Evolutionary conservation across 2,113 vertebrate species (phyloP).

Genomic region (Hyperopisus bebe): DNA sequence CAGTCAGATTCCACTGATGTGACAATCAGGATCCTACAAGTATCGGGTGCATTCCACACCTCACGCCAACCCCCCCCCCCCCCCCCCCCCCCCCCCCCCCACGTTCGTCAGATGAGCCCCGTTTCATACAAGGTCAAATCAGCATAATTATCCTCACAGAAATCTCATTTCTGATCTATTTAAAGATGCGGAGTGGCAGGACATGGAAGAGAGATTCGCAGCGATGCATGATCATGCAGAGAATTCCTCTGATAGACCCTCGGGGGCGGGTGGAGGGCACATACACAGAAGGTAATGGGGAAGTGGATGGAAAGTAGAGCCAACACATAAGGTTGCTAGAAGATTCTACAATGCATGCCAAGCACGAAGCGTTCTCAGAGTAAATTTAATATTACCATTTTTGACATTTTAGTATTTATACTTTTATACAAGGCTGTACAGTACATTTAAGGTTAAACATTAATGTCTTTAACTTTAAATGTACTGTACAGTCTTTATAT

Average conservation of each 20-base stretch:
- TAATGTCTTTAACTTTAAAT: background rate
- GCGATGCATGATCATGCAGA: background rate
- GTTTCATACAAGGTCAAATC: background rate
- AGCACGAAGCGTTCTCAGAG: background rate
- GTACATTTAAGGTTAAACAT: background rate
- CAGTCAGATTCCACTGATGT: background rate
- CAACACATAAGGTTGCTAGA: background rate
- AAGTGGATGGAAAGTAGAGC: background rate
- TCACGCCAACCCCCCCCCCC: too few species aligned
- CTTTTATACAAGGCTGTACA: background rate
- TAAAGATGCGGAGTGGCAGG: background rate
- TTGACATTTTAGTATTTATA: background rate
- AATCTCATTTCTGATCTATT: conserved; percentile 3
- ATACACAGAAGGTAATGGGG: background rate
- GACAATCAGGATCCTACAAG: background rate
- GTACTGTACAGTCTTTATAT: background rate
- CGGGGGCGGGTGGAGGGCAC: background rate
- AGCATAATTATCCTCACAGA: background rate
- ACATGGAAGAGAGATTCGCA: background rate
- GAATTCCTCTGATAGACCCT: background rate
- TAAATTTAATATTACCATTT: background rate
- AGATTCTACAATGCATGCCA: background rate
- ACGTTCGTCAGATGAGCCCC: background rate
- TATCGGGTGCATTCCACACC: background rate
- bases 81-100: too few species aligned